Evolutionary conservation across 2,113 vertebrate genomes (phyloP).

Genomic region (Centropristis striata): DNA sequence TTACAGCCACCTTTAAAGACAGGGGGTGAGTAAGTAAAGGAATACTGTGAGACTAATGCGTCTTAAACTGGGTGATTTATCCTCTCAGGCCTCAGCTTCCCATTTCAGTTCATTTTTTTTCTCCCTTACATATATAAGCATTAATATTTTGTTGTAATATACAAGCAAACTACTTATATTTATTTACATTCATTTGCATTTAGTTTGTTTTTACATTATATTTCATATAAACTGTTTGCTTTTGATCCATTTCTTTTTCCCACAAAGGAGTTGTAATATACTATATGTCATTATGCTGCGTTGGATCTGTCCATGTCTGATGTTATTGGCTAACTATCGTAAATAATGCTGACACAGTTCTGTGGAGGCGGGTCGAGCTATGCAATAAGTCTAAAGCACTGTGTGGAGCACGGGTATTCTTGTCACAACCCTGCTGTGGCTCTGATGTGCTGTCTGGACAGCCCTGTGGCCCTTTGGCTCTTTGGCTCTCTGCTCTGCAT

Average conservation of each 20-base stretch:
- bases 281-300: no score
- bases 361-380: background rate
- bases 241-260: background rate
- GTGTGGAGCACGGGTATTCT: background rate
- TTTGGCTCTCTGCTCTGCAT: background rate
- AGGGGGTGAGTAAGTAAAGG: background rate
- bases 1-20: constrained; percentile 1
- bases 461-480: background rate
- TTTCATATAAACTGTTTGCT: background rate
- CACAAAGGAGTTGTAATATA: background rate
- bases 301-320: no score
- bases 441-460: constrained; percentile 9
- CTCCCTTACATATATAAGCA: no score
- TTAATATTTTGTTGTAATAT: no score
- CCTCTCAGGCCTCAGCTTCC: background rate
- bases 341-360: background rate
- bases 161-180: background rate
- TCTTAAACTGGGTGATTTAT: background rate
- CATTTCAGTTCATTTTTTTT: background rate
- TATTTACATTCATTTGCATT: background rate
- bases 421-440: constrained; percentile 38
- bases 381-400: background rate
- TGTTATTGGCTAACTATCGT: no score
- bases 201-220: background rate
- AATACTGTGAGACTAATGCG: background rate